Evolutionary conservation across 2,888 invertebrate genomes (phyloP).

Genomic region (Lathronympha strigana): DNA sequence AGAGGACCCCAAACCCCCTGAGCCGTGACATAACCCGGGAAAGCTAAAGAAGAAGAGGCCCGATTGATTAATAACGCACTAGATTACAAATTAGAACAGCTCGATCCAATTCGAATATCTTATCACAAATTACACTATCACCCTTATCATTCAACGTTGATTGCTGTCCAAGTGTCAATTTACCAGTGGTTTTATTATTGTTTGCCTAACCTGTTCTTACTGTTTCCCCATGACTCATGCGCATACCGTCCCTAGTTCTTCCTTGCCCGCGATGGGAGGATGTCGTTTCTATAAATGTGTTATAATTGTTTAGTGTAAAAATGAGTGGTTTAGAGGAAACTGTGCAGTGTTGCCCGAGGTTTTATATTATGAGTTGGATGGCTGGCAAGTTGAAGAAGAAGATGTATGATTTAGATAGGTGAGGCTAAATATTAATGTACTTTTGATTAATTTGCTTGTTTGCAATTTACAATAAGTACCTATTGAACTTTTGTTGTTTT

Average conservation of each 20-base stretch:
- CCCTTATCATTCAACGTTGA: conserved; percentile 36
- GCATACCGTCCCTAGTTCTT: conserved; percentile 9
- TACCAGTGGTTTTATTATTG: conserved; percentile 38
- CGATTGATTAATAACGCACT: background rate
- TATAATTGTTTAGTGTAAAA: conserved; percentile 21
- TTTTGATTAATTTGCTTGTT: no score
- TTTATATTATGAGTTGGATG: conserved; percentile 13
- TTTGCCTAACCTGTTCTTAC: conserved; percentile 31
- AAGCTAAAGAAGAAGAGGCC: no score
- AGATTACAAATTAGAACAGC: conserved; percentile 52
- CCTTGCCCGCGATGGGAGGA: conserved; percentile 10
- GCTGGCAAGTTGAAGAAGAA: conserved; percentile 48
- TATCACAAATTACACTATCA: conserved; percentile 63
- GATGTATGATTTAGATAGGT: conserved; percentile 66
- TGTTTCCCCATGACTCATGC: conserved; percentile 34
- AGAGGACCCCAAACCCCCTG: no score
- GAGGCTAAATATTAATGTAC: no score
- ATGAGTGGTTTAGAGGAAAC: conserved; percentile 51
- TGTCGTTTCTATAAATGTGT: conserved; percentile 31
- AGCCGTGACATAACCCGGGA: no score
- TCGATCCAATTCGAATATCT: conserved; percentile 62
- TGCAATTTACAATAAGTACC: no score
- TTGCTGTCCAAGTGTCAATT: conserved; percentile 32
- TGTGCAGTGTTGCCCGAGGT: conserved; percentile 57
- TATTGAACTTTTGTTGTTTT: no score